phyloP scores from a whole-genome alignment of 2,113 vertebrate genomes.

The Enhydra lutris region DNA sequence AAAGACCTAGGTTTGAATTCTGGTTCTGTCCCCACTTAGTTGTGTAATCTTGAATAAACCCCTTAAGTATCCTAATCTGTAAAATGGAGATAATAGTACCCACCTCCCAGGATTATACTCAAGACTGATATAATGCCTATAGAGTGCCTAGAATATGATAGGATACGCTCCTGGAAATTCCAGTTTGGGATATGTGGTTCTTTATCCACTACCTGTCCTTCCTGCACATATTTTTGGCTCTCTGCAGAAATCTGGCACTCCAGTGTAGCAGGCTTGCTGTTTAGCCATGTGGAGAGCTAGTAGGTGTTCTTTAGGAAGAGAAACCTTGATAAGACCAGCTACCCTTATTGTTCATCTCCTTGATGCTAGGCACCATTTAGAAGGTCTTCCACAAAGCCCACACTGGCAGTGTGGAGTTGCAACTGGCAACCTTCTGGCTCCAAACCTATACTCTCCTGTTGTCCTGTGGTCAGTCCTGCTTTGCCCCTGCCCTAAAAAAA shows the following conservation, averaged over 20 bases:
- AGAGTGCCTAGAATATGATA: neutral
- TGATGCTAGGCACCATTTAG: neutral
- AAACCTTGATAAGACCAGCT: neutral
- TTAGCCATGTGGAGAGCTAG: neutral
- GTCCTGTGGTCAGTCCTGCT: neutral
- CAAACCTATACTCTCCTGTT: neutral
- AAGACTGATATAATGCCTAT: neutral
- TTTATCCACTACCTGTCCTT: neutral
- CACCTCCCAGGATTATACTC: neutral
- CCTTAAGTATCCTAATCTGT: neutral
- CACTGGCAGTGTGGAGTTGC: neutral
- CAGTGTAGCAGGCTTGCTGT: neutral
- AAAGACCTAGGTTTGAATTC: neutral
- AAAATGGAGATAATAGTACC: neutral
- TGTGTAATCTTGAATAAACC: neutral
- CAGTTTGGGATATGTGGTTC: neutral
- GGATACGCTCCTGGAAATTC: neutral
- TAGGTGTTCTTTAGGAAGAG: constrained; percentile 1
- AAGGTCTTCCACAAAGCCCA: neutral
- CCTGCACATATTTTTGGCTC: neutral
- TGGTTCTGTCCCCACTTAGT: neutral
- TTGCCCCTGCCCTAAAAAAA: neutral
- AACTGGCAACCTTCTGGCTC: neutral
- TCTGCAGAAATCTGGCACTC: neutral
- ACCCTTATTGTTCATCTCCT: neutral